Conservation (phyloP, 1,140 invertebrate species). For the Drosophila saltans region DNA sequence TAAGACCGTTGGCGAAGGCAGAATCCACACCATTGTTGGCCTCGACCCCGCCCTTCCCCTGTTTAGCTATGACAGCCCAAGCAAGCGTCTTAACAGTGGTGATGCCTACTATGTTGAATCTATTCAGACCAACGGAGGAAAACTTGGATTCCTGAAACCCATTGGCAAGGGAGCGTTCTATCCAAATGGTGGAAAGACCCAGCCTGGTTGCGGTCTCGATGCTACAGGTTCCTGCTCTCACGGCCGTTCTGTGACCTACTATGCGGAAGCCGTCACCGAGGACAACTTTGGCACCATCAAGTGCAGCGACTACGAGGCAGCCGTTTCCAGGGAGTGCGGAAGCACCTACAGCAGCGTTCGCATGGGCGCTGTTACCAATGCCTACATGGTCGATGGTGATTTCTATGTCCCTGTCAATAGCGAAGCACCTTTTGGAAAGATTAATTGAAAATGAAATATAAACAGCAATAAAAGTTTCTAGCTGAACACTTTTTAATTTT, state of each 20-base stretch:
- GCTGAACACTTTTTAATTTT: too few species aligned
- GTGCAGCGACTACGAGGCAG: constrained; percentile 60
- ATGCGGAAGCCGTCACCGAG: constrained; percentile 83
- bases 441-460: constrained; percentile 47
- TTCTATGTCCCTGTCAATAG: constrained; percentile 20
- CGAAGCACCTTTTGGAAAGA: constrained; percentile 77
- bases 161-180: constrained; percentile 84
- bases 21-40: constrained; percentile 73
- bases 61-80: constrained; percentile 64
- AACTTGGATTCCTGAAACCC: constrained; percentile 83
- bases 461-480: background rate
- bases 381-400: constrained; percentile 68
- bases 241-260: constrained; percentile 85
- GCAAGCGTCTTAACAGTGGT: constrained; percentile 79
- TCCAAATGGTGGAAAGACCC: constrained; percentile 84
- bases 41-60: constrained; percentile 84
- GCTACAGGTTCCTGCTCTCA: constrained; percentile 83
- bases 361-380: constrained; percentile 79
- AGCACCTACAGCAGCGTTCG: constrained; percentile 69
- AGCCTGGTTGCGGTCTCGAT: constrained; percentile 85
- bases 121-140: constrained; percentile 86
- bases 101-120: constrained; percentile 77
- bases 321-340: constrained; percentile 61
- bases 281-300: constrained; percentile 57
- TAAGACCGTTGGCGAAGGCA: constrained; percentile 60